Percentiles rank a stretch among this genome's conserved stretches.
Conservation (phyloP, 2,797 vertebrate genomes). For the Esox masquinongy region DNA sequence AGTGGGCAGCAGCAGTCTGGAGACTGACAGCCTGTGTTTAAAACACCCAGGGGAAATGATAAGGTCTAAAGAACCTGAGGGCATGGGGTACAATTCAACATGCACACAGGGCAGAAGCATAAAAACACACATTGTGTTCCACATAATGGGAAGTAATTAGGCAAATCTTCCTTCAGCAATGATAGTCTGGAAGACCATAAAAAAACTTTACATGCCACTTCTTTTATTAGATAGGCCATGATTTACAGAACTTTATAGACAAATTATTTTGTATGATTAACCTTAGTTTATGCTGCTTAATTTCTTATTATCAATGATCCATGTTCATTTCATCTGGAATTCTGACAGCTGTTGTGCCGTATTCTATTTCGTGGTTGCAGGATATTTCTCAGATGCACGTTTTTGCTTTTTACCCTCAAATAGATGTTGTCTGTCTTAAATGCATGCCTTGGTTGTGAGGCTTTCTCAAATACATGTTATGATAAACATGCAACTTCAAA, state of each 20-base stretch:
- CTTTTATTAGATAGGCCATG: slow-evolving; percentile 43
- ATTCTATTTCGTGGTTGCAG: neutral
- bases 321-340: neutral
- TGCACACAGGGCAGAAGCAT: slow-evolving; percentile 48
- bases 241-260: slow-evolving; percentile 33
- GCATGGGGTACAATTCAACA: slow-evolving; percentile 46
- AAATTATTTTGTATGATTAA: slow-evolving; percentile 31
- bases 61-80: slow-evolving; percentile 44
- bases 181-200: slow-evolving; percentile 47
- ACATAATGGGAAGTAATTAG: slow-evolving; percentile 55
- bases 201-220: slow-evolving; percentile 32
- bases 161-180: slow-evolving; percentile 49
- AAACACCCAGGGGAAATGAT: slow-evolving; percentile 57
- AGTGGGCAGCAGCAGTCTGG: slow-evolving; percentile 52
- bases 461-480: slow-evolving; percentile 5
- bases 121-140: slow-evolving; percentile 54
- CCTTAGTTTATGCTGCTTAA: slow-evolving; percentile 24
- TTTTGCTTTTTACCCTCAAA: neutral
- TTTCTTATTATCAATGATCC: slow-evolving; percentile 23
- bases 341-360: neutral
- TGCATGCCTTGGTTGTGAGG: neutral
- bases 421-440: neutral
- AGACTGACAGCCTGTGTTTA: slow-evolving; percentile 64
- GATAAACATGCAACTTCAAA: neutral
- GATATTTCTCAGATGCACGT: neutral